A percentile compares a stretch with the other conserved stretches of the same genome.
Conservation (phyloP, 2,888 invertebrate genomes). For the Zonitis immaculata region DNA sequence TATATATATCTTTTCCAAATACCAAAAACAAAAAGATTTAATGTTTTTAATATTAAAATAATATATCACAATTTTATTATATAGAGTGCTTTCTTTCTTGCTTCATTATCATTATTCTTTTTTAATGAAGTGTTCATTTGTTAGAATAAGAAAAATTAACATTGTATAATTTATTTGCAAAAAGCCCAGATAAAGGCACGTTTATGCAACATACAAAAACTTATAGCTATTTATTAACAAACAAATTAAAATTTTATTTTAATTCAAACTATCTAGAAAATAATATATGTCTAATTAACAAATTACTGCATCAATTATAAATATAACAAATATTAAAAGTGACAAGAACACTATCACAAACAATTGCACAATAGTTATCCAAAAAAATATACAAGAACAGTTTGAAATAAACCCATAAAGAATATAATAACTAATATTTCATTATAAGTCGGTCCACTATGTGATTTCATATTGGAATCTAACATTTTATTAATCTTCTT, state of each 20-base stretch:
- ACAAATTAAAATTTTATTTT: neutral
- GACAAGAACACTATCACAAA: constrained; percentile 20
- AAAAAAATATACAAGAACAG: constrained; percentile 47
- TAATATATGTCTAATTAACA: neutral
- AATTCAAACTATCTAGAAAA: neutral
- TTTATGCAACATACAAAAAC: constrained; percentile 11
- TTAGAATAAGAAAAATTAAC: constrained; percentile 12
- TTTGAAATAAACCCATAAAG: constrained; percentile 34
- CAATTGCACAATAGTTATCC: constrained; percentile 46
- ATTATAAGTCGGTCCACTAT: constrained; percentile 22
- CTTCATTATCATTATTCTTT: no score
- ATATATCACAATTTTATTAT: constrained; percentile 10
- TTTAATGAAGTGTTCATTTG: neutral
- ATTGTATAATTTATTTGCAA: constrained; percentile 5
- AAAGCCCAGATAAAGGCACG: constrained; percentile 17
- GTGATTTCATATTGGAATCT: constrained; percentile 26
- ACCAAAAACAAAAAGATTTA: constrained; percentile 3
- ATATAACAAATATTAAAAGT: constrained; percentile 5
- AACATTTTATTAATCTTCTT: constrained; percentile 34
- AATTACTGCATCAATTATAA: neutral
- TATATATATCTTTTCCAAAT: neutral
- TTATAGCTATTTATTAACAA: neutral
- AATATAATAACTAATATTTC: constrained; percentile 34
- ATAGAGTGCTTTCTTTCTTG: neutral
- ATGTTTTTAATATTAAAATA: constrained; percentile 2